Evolutionary conservation across 2,113 vertebrate species (phyloP).

Genomic region (Scophthalmus maximus): DNA sequence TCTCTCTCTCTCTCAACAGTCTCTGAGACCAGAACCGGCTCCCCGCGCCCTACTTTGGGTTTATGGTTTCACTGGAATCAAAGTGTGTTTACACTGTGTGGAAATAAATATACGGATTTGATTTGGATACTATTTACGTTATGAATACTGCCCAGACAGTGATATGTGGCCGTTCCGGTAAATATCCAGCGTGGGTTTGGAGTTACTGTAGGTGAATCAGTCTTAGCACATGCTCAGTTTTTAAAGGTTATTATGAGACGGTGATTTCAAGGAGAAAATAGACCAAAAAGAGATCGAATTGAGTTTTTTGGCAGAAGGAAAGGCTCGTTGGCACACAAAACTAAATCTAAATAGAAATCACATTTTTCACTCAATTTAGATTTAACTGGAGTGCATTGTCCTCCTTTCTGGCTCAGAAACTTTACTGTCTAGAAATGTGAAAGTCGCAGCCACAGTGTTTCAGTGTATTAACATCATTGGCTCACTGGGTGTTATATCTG

Average conservation of each 20-base stretch:
- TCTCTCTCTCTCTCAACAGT: slow-evolving; percentile 53
- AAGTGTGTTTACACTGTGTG: slow-evolving; percentile 61
- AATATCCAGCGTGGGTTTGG: slow-evolving; percentile 50
- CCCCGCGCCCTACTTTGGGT: slow-evolving; percentile 44
- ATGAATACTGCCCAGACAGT: slow-evolving; percentile 56
- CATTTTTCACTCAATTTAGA: slow-evolving; percentile 75
- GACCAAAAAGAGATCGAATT: slow-evolving; percentile 73
- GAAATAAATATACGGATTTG: slow-evolving; percentile 66
- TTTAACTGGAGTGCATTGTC: slow-evolving; percentile 79
- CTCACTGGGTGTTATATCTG: slow-evolving; percentile 75
- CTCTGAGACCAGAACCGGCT: slow-evolving; percentile 47
- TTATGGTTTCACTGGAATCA: slow-evolving; percentile 64
- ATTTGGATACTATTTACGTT: slow-evolving; percentile 62
- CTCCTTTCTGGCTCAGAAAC: slow-evolving; percentile 70
- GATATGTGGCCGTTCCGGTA: slow-evolving; percentile 64
- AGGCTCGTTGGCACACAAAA: slow-evolving; percentile 72
- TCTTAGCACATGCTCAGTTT: slow-evolving; percentile 57
- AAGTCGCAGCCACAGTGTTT: slow-evolving; percentile 69
- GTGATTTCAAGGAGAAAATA: slow-evolving; percentile 71
- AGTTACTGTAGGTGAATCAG: slow-evolving; percentile 67
- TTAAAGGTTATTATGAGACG: slow-evolving; percentile 66
- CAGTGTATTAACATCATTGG: slow-evolving; percentile 68
- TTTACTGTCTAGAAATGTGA: slow-evolving; percentile 69
- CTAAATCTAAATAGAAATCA: slow-evolving; percentile 79
- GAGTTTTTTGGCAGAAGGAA: slow-evolving; percentile 69